phyloP scores from a whole-genome alignment of 2,797 vertebrate genomes.

The Pseudomugil tenellus region DNA sequence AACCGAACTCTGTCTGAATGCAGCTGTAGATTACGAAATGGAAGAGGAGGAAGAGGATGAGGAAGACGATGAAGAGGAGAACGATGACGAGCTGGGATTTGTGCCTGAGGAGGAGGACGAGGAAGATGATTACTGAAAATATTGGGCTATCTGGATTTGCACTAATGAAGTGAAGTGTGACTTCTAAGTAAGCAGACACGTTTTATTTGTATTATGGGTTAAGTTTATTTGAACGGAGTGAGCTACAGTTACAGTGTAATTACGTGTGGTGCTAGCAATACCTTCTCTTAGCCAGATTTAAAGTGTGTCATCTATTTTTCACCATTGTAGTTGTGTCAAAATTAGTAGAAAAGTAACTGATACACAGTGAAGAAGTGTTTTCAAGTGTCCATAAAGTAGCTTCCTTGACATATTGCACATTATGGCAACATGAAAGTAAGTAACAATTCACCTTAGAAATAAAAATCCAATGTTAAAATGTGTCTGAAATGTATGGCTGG shows the following conservation, averaged over 20 bases:
- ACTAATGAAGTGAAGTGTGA: conserved; percentile 37
- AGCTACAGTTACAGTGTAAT: conserved; percentile 50
- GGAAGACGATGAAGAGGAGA: conserved; percentile 65
- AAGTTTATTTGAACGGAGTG: conserved; percentile 69
- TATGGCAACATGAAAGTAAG: conserved; percentile 28
- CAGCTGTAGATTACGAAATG: conserved; percentile 79
- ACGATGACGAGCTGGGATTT: conserved; percentile 73
- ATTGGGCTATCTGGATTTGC: conserved; percentile 34
- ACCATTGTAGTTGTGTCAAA: conserved; percentile 44
- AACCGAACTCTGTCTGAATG: conserved; percentile 88
- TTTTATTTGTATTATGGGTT: conserved; percentile 52
- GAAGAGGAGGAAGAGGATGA: conserved; percentile 80
- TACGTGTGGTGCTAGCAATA: conserved; percentile 52
- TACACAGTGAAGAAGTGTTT: conserved; percentile 60
- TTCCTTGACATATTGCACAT: conserved; percentile 57
- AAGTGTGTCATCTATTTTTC: conserved; percentile 43
- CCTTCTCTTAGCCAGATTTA: conserved; percentile 42
- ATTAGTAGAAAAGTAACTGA: conserved; percentile 50
- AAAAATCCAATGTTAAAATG: conserved; percentile 33
- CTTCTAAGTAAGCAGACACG: conserved; percentile 32
- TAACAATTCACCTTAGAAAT: conserved; percentile 30
- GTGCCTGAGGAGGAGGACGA: conserved; percentile 78
- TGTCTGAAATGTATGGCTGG: conserved; percentile 73
- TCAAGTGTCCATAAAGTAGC: conserved; percentile 58
- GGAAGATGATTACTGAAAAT: conserved; percentile 78